phyloP scores from a whole-genome alignment of 1,140 invertebrate genomes.

The Cydia amplana region DNA sequence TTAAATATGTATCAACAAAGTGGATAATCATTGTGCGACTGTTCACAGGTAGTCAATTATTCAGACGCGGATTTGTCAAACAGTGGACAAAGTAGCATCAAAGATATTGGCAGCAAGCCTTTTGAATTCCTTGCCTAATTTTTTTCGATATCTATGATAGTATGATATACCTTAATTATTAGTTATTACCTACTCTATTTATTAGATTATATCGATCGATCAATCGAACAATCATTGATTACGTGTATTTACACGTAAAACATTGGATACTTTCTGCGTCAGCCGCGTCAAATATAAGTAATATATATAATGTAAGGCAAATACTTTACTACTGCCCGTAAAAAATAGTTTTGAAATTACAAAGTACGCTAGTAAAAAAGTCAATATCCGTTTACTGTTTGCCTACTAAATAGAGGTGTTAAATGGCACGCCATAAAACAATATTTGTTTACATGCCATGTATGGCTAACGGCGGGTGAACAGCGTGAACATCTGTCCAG shows the following conservation, averaged over 20 bases:
- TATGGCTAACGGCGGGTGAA: not conserved
- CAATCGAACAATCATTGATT: too few species aligned
- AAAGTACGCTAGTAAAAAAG: constrained; percentile 8
- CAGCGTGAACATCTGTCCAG: not conserved
- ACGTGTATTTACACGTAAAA: too few species aligned
- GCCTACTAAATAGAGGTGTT: constrained; percentile 14
- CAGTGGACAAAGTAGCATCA: not conserved
- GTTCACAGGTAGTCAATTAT: constrained; percentile 28
- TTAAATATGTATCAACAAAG: constrained; percentile 54
- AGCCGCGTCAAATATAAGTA: too few species aligned
- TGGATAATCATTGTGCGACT: constrained; percentile 44
- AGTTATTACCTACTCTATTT: not conserved
- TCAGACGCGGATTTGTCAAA: constrained; percentile 3
- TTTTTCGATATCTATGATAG: not conserved
- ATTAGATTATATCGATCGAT: too few species aligned
- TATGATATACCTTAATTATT: too few species aligned
- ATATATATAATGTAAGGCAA: too few species aligned
- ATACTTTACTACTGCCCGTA: too few species aligned
- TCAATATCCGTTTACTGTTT: constrained; percentile 14
- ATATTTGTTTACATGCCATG: not conserved
- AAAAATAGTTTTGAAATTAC: too few species aligned
- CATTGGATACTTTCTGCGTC: too few species aligned
- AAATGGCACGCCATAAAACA: constrained; percentile 2
- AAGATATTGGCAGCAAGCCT: not conserved
- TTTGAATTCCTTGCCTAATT: not conserved